Evolutionary conservation across 1,140 invertebrate species (phyloP).

Genomic region (Drosophila bocki): DNA sequence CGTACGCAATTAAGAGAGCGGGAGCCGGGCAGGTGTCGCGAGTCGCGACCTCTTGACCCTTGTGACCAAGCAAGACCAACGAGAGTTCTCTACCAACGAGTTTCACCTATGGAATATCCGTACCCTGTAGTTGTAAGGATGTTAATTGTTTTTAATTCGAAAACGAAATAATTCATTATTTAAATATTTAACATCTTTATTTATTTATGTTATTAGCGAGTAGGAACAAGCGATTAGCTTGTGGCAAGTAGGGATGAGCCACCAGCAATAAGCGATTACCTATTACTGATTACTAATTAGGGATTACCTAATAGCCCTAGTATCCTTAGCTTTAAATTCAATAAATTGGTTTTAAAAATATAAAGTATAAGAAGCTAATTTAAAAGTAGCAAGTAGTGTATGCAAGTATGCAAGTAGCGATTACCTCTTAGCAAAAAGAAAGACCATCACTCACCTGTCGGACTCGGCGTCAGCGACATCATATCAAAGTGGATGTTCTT

Average conservation of each 20-base stretch:
- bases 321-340: too few species aligned
- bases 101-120: not conserved
- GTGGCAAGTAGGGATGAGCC: not conserved
- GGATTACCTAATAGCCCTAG: too few species aligned
- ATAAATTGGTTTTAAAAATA: too few species aligned
- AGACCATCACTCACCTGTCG: slow-evolving; percentile 87
- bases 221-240: not conserved
- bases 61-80: not conserved
- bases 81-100: not conserved
- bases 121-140: not conserved
- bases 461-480: slow-evolving; percentile 91
- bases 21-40: slow-evolving; percentile 17
- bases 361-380: too few species aligned
- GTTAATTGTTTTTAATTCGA: not conserved
- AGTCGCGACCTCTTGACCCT: slow-evolving; percentile 6
- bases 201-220: not conserved
- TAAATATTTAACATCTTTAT: too few species aligned
- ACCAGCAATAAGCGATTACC: not conserved
- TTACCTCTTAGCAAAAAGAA: not conserved
- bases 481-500: slow-evolving; percentile 88
- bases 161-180: not conserved
- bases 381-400: too few species aligned
- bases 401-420: not conserved
- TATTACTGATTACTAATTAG: too few species aligned
- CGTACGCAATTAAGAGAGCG: slow-evolving; percentile 47